Conservation (phyloP, 2,113 vertebrate species). For the Rhinogobius similis region DNA sequence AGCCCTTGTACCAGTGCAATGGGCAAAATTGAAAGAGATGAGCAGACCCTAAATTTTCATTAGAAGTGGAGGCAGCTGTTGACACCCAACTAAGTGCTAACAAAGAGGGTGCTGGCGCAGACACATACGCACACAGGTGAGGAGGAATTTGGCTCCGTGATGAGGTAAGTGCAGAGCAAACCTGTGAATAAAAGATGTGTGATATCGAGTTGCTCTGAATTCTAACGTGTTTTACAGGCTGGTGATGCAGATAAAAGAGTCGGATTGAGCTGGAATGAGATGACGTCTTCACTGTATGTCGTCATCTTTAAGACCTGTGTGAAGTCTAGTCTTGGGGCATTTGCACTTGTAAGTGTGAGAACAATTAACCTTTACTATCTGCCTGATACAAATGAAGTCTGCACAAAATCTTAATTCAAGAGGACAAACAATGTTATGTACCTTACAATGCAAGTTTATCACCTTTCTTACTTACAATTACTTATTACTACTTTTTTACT, state of each 20-base stretch:
- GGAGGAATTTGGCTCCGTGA: not conserved
- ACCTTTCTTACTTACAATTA: too few species aligned
- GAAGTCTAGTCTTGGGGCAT: not conserved
- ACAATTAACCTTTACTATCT: too few species aligned
- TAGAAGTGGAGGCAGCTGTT: not conserved
- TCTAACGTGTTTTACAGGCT: too few species aligned
- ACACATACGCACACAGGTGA: constrained; percentile 17
- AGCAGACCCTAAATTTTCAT: constrained; percentile 9
- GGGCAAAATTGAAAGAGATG: not conserved
- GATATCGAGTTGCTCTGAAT: not conserved
- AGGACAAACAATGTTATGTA: too few species aligned
- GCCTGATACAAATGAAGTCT: too few species aligned
- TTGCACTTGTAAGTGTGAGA: too few species aligned
- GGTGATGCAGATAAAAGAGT: not conserved
- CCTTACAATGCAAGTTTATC: too few species aligned
- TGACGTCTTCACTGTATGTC: not conserved
- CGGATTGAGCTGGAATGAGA: not conserved
- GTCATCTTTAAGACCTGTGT: not conserved
- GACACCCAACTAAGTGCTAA: constrained; percentile 24
- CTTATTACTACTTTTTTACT: too few species aligned
- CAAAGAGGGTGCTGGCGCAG: not conserved
- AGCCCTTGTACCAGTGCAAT: not conserved
- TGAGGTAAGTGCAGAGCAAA: not conserved
- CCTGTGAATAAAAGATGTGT: constrained; percentile 9
- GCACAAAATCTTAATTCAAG: too few species aligned